Evolutionary conservation across 2,113 vertebrate species (phyloP), one percentile per base, ranked within the genome.

Genomic region (Chinchilla lanigera): DNA sequence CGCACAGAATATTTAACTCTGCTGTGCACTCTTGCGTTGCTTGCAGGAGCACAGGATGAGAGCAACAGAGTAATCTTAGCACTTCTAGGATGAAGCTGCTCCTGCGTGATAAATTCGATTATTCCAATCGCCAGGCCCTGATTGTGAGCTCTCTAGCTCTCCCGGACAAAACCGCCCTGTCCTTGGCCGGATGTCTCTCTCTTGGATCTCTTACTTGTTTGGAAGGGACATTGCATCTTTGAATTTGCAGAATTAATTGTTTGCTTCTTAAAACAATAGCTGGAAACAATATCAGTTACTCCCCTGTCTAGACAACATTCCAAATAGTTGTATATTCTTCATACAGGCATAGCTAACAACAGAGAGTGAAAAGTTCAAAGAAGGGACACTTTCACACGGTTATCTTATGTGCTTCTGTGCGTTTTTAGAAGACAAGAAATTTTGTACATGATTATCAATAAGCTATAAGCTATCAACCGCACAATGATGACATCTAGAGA

Each of bases 211-310:
- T 65, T 96, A 86, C 83, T 95, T 98, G 90, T 97, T 94, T 93
- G 95, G 97, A 98, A 98, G 98, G 98, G 98, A 98, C 98, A 98
- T 30, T 93, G 96, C 0, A 3, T 96, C 97, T 98, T 97, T 97
- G 97, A 97, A 97, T 98, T 98, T 98, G 97, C 97, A 98, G 97
- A 97, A 95, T 95, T 98, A 50, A 97, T 97, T 97, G 98, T 97
- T 98, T 98, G 98, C 98, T 96, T 98, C 98, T 98, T 98, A 98
- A 98, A 98, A 98, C 97, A 98, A 98, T 97, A 98, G 97, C 97
- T 98, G 97, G 98, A 98, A 97, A 98, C n/a, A n/a, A n/a, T n/a
- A n/a, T n/a, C n/a, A n/a, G n/a, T n/a, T n/a, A n/a, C n/a, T n/a
- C n/a, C n/a, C n/a, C n/a, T n/a, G n/a, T n/a, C n/a, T n/a, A n/a